Percentiles rank a stretch among this genome's conserved stretches.
phyloP scores from a whole-genome alignment of 2,113 vertebrate species.

The Dromiciops gliroides region DNA sequence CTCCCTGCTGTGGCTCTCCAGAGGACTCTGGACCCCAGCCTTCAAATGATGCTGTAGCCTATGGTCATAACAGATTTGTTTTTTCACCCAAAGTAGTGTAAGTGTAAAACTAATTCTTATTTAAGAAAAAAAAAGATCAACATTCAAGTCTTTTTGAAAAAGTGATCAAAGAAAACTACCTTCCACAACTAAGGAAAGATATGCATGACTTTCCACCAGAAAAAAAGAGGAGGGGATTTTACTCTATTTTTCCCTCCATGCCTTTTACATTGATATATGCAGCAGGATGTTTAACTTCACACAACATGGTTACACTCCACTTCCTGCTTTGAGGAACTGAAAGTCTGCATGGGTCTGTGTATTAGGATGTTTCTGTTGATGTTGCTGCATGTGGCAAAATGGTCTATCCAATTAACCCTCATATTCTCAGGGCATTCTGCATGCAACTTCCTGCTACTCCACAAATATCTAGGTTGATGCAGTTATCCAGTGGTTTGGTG shows the following conservation, averaged over 20 bases:
- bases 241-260: constrained; percentile 76
- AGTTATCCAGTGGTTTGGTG: constrained; percentile 37
- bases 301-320: constrained; percentile 79
- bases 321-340: constrained; percentile 86
- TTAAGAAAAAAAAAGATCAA: neutral
- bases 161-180: neutral
- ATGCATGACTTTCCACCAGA: constrained; percentile 70
- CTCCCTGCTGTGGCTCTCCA: neutral
- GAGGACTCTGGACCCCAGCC: neutral
- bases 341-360: constrained; percentile 83
- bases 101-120: constrained; percentile 8
- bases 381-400: constrained; percentile 86
- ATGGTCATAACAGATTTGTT: neutral
- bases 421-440: constrained; percentile 84
- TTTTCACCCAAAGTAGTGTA: constrained; percentile 16
- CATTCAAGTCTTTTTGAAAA: neutral
- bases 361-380: constrained; percentile 86
- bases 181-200: constrained; percentile 78
- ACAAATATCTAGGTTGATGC: constrained; percentile 72
- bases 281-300: constrained; percentile 83
- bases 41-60: neutral
- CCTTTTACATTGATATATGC: constrained; percentile 71
- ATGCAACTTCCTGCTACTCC: constrained; percentile 74
- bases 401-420: constrained; percentile 84
- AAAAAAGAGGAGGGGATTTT: constrained; percentile 79